Base-by-base conservation (phyloP, 2,113 vertebrate species). In the Xenopus tropicalis region DNA sequence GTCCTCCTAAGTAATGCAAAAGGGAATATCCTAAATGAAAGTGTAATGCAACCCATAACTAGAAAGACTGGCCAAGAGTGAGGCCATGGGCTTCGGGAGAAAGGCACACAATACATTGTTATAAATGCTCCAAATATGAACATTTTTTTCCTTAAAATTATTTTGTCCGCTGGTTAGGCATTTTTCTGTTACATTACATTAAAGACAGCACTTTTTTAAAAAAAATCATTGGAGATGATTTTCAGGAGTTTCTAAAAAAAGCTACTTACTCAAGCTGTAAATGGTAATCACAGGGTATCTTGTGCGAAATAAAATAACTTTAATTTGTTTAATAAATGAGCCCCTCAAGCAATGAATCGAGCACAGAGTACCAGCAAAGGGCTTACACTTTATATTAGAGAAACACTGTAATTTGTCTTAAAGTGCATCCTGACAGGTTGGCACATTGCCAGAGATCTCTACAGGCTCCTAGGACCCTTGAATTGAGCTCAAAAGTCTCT, bases 401-500 rank as follows among this genome's bases (percentile, higher is more conserved):
- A 61, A 61, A 67, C 21, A 46, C 37, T 65, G 71, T 66, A 12
- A 72, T 72, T 65, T 72, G 71, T 66, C 29, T 57, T 72, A 66
- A 56, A 21, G 42, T 43, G 71, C 25, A 25, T 19, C 25, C 64
- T 14, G 42, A 65, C 16, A 66, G 51, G 64, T 43, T 62, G 64
- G 70, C 20, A 66, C 52, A 66, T 66, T 72, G 64, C 25, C 52
- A 65, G 19, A 91, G 90, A 89, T 88, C 89, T 88, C 81, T 77
- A 54, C 79, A 83, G 79, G 88, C 90, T 91, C 93, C 88, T 58
- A 37, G 94, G 92, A 92, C 92, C 90, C 90, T 91, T 91, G 93
- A 96, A 95, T 96, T 91, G 92, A 95, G 95, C 96, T 95, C 94
- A 87, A 78, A 71, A 48, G 87, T 90, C 85, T 93, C 93, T 93